These are phyloP conservation scores for Polyommatus icarus DNA, from an alignment of 2,888 invertebrate species.

Conservation along the genomic window DNA sequence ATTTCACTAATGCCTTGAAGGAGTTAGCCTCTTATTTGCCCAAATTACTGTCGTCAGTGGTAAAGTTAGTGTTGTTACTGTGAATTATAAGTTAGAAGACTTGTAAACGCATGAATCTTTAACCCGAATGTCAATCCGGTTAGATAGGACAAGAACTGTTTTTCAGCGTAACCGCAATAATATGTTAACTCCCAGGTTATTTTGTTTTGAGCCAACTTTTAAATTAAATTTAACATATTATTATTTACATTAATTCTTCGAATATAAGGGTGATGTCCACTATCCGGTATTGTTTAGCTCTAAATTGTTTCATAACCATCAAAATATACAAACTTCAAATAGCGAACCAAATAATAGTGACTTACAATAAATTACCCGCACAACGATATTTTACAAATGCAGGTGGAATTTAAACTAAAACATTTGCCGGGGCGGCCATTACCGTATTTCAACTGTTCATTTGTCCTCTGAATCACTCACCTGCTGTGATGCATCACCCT, in stretches of 20 bases:
- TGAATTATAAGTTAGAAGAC: too few species aligned
- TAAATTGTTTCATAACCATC: not conserved
- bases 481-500: conserved; percentile 44
- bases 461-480: conserved; percentile 52
- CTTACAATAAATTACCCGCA: not conserved
- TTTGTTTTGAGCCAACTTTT: too few species aligned
- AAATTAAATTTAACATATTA: too few species aligned
- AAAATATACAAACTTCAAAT: not conserved
- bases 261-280: too few species aligned
- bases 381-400: conserved; percentile 15
- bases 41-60: not conserved
- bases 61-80: too few species aligned
- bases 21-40: not conserved
- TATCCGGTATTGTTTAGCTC: not conserved
- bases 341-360: not conserved
- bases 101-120: too few species aligned
- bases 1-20: conserved; percentile 4
- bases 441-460: conserved; percentile 51
- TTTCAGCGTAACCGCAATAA: too few species aligned
- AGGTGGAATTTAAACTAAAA: conserved; percentile 26
- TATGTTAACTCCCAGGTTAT: too few species aligned
- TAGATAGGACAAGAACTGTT: too few species aligned
- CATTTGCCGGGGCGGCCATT: conserved; percentile 42
- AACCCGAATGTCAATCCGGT: too few species aligned
- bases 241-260: too few species aligned